phyloP scores from a whole-genome alignment of 2,888 invertebrate genomes.

The Spodoptera exigua region DNA sequence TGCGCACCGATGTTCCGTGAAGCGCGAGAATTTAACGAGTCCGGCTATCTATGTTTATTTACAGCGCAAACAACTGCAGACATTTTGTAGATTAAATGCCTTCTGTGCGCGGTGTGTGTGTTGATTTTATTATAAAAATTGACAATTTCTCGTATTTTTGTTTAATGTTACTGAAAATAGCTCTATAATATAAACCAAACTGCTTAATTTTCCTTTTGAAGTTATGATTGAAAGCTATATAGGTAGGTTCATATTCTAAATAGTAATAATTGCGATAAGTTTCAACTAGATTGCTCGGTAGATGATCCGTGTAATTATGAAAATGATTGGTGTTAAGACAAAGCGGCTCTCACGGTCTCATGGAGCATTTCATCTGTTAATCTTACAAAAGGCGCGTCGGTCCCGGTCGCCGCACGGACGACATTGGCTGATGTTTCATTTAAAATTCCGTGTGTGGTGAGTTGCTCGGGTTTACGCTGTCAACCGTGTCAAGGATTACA shows the following conservation, averaged over 20 bases:
- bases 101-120: conserved; percentile 36
- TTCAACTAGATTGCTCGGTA: conserved; percentile 9
- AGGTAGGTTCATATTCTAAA: not conserved
- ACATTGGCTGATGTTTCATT: conserved; percentile 53
- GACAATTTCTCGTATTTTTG: conserved; percentile 12
- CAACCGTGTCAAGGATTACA: conserved; percentile 54
- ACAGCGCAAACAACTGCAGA: conserved; percentile 68
- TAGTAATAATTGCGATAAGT: not conserved
- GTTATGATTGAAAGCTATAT: not conserved
- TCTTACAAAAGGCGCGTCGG: conserved; percentile 45
- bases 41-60: conserved; percentile 65
- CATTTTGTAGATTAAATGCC: conserved; percentile 76
- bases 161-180: conserved; percentile 3
- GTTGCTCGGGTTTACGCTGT: conserved; percentile 52
- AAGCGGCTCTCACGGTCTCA: conserved; percentile 15
- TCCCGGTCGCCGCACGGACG: conserved; percentile 34
- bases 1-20: conserved; percentile 53
- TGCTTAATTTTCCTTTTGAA: conserved; percentile 2
- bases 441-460: conserved; percentile 61
- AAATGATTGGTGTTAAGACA: conserved; percentile 40
- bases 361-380: conserved; percentile 56
- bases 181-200: not conserved
- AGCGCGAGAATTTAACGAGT: conserved; percentile 82
- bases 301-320: conserved; percentile 35
- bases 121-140: conserved; percentile 42